phyloP scores from a whole-genome alignment of 2,888 invertebrate species.

The Eupithecia insigniata region DNA sequence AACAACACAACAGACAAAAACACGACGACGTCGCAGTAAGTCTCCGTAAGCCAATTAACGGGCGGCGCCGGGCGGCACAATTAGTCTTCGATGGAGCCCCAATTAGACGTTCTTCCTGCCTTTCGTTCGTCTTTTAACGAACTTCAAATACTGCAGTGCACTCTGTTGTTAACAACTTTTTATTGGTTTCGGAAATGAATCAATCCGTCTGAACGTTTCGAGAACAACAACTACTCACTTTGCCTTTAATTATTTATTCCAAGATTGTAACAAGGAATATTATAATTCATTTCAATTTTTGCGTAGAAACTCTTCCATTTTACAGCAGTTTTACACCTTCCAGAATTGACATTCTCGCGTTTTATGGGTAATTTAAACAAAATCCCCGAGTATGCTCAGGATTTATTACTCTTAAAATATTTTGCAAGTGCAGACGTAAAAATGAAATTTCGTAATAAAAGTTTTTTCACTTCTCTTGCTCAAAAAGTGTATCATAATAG shows the following conservation, averaged over 20 bases:
- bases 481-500: too few relatives aligned
- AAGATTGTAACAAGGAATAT: background rate
- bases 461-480: too few relatives aligned
- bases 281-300: slow-evolving; percentile 8
- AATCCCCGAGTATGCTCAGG: slow-evolving; percentile 35
- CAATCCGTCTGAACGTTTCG: background rate
- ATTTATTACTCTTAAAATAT: slow-evolving; percentile 43
- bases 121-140: slow-evolving; percentile 33
- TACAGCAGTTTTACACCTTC: slow-evolving; percentile 26
- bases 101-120: slow-evolving; percentile 39
- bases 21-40: slow-evolving; percentile 9
- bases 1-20: background rate
- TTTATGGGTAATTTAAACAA: slow-evolving; percentile 43
- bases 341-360: slow-evolving; percentile 27
- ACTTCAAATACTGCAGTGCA: slow-evolving; percentile 7
- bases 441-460: slow-evolving; percentile 44
- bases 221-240: background rate
- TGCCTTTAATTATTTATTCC: slow-evolving; percentile 1
- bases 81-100: slow-evolving; percentile 41
- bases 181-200: background rate
- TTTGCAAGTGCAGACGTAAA: slow-evolving; percentile 41
- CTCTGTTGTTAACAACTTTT: slow-evolving; percentile 8
- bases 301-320: slow-evolving; percentile 1
- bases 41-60: slow-evolving; percentile 35
- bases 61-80: slow-evolving; percentile 38